Evolutionary conservation across 92 coral and sea anemone species (phyloP).

Genomic region (Bergia puertoricense): DNA sequence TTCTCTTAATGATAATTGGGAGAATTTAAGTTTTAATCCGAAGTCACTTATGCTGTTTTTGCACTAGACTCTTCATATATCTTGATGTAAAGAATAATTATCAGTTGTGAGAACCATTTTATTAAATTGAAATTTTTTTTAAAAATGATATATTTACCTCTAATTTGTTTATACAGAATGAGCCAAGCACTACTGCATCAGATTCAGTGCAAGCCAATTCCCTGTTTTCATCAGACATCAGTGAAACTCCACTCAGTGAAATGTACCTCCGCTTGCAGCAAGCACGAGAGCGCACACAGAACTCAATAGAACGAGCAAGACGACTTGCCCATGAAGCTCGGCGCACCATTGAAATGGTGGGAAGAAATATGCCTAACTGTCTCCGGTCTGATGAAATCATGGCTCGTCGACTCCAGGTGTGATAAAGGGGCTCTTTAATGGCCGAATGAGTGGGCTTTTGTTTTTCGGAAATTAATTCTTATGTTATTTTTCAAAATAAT

Average conservation of each 20-base stretch:
- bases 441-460: no score
- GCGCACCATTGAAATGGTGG: conserved; percentile 27
- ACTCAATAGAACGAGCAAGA: conserved; percentile 25
- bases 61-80: no score
- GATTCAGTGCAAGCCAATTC: background rate
- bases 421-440: background rate
- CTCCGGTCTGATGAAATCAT: conserved; percentile 74
- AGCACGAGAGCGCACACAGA: conserved; percentile 25
- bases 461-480: no score
- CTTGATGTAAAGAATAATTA: no score
- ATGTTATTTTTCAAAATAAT: no score
- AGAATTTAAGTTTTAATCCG: no score
- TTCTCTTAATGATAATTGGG: no score
- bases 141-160: background rate
- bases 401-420: conserved; percentile 74
- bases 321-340: conserved; percentile 28
- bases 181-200: background rate
- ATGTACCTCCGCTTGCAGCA: conserved; percentile 7
- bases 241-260: background rate
- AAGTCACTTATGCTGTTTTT: no score
- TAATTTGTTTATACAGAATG: conserved; percentile 1
- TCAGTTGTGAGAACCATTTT: no score
- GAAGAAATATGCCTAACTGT: conserved; percentile 3
- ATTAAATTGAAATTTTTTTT: no score
- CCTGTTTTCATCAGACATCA: background rate